phyloP scores from a whole-genome alignment of 2,797 vertebrate species.

The Melanotaenia parkinsoni region DNA sequence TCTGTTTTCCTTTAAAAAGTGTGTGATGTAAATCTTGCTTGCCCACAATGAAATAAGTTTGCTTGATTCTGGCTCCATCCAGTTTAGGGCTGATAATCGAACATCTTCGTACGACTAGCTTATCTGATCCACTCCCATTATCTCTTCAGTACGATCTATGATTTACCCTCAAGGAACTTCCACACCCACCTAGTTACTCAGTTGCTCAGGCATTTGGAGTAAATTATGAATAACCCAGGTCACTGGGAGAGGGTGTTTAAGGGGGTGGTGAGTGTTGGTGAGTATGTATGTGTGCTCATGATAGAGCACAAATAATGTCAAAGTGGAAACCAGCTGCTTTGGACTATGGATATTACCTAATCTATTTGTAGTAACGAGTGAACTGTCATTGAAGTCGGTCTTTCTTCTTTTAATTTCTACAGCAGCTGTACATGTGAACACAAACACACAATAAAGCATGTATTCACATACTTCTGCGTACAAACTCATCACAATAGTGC shows the following conservation, averaged over 20 bases:
- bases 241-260: background rate
- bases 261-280: constrained; percentile 27
- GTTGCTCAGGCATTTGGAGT: constrained; percentile 41
- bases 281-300: background rate
- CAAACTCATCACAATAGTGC: constrained; percentile 7
- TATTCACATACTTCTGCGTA: background rate
- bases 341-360: constrained; percentile 20
- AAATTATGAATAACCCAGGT: constrained; percentile 48
- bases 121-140: background rate
- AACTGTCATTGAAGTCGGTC: constrained; percentile 35
- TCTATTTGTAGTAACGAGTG: constrained; percentile 29
- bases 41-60: background rate
- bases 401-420: constrained; percentile 13
- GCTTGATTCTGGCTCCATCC: background rate
- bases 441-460: background rate
- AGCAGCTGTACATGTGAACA: constrained; percentile 15
- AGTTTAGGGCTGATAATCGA: background rate
- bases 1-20: background rate
- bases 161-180: constrained; percentile 4
- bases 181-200: constrained; percentile 41
- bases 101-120: background rate
- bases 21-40: background rate
- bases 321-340: constrained; percentile 11
- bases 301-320: background rate
- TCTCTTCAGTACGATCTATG: background rate